Conservation (phyloP, 2,113 vertebrate species). For the Taurulus bubalis region DNA sequence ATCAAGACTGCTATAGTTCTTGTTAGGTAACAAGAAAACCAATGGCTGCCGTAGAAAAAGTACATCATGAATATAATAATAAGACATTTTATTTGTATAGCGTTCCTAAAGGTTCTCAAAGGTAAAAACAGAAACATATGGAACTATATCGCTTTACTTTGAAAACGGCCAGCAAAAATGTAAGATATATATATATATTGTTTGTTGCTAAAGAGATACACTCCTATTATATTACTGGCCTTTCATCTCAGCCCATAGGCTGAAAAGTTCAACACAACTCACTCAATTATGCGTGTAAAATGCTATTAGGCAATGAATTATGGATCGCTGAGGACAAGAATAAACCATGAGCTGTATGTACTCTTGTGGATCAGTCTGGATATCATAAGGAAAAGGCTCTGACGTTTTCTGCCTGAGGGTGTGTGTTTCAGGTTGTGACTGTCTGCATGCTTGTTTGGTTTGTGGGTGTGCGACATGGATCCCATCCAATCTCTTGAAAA, state of each 20-base stretch:
- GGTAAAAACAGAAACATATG: background rate
- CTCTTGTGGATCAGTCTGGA: background rate
- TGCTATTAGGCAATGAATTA: constrained; percentile 48
- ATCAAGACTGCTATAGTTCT: background rate
- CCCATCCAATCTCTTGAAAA: constrained; percentile 36
- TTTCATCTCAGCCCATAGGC: background rate
- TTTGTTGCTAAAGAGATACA: background rate
- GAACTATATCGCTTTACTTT: background rate
- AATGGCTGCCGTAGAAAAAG: background rate
- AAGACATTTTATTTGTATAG: background rate
- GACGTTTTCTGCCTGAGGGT: constrained; percentile 1
- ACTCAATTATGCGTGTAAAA: constrained; percentile 48
- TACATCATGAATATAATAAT: background rate
- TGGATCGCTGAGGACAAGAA: constrained; percentile 13
- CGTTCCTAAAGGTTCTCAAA: background rate
- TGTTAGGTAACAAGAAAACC: background rate
- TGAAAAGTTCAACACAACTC: constrained; percentile 20
- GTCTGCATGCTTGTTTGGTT: background rate
- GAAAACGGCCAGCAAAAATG: background rate
- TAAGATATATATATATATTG: background rate
- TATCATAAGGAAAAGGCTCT: constrained; percentile 2
- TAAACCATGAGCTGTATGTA: constrained; percentile 12
- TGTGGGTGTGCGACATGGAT: constrained; percentile 1
- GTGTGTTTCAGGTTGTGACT: constrained; percentile 4
- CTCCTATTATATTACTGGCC: background rate